A percentile compares a stretch with the other conserved stretches of the same genome.
phyloP scores from a whole-genome alignment of 2,113 vertebrate species.

The Cyprinodon tularosa region DNA sequence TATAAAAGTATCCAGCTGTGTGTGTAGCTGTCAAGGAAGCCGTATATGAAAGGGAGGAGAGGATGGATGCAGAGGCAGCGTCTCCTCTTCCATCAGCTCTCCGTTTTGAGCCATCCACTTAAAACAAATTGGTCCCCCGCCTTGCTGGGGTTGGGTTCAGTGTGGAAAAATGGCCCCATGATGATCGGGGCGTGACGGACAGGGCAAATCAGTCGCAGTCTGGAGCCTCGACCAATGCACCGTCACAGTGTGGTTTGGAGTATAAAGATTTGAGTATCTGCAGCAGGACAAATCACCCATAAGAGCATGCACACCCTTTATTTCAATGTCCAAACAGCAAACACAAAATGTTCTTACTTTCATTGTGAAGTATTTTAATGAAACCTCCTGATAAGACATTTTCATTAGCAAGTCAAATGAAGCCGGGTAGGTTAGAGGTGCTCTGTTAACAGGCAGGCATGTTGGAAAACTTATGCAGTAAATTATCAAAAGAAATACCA shows the following conservation, averaged over 20 bases:
- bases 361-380: slow-evolving; percentile 50
- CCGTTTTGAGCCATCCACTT: background rate
- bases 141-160: background rate
- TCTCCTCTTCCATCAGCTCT: background rate
- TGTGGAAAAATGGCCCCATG: background rate
- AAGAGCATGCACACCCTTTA: background rate
- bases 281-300: slow-evolving; percentile 26
- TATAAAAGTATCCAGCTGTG: background rate
- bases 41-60: background rate
- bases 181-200: background rate
- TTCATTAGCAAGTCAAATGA: slow-evolving; percentile 68
- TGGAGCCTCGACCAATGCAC: background rate
- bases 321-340: slow-evolving; percentile 39
- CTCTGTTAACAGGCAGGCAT: slow-evolving; percentile 32
- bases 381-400: slow-evolving; percentile 54
- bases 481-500: slow-evolving; percentile 41
- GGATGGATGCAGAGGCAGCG: background rate
- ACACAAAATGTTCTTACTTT: slow-evolving; percentile 35
- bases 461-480: slow-evolving; percentile 25
- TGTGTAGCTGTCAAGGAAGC: background rate
- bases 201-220: background rate
- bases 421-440: slow-evolving; percentile 37
- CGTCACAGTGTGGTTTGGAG: slow-evolving; percentile 6
- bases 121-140: background rate
- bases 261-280: slow-evolving; percentile 1